These are phyloP conservation scores for Gonatopus flavifemur DNA, from an alignment of 1,140 invertebrate species.

Conservation along the genomic window DNA sequence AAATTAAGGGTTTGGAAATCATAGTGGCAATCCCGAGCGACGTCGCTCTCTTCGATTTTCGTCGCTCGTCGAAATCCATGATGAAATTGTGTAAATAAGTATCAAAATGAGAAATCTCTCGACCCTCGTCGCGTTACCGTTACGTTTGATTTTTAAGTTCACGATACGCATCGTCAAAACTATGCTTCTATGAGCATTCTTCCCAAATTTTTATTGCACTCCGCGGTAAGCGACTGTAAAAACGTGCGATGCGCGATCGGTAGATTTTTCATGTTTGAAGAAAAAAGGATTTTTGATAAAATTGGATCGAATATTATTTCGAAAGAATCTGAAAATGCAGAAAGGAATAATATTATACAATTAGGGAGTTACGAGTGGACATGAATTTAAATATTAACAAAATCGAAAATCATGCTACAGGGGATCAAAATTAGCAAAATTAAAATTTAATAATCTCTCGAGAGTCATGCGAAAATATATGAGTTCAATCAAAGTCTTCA, in stretches of 20 bases:
- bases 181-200: neutral
- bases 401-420: too few species aligned
- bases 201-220: neutral
- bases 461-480: neutral
- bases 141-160: neutral
- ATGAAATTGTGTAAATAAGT: slow-evolving; percentile 12
- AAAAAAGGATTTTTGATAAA: too few species aligned
- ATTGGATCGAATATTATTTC: too few species aligned
- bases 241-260: slow-evolving; percentile 12
- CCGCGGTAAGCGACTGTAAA: neutral
- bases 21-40: slow-evolving; percentile 59
- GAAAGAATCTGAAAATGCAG: too few species aligned
- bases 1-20: slow-evolving; percentile 78
- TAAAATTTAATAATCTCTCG: too few species aligned
- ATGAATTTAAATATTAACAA: too few species aligned
- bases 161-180: neutral
- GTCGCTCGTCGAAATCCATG: slow-evolving; percentile 39
- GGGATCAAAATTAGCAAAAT: too few species aligned
- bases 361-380: too few species aligned
- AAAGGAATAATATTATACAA: too few species aligned
- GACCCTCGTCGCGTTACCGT: neutral
- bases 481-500: neutral
- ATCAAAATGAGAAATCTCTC: neutral
- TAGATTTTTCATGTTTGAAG: too few species aligned
- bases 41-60: slow-evolving; percentile 45